Percentiles rank a stretch among this genome's conserved stretches.
Evolutionary conservation across 2,888 invertebrate species (phyloP).

Genomic region (Agapetus fuscipes): DNA sequence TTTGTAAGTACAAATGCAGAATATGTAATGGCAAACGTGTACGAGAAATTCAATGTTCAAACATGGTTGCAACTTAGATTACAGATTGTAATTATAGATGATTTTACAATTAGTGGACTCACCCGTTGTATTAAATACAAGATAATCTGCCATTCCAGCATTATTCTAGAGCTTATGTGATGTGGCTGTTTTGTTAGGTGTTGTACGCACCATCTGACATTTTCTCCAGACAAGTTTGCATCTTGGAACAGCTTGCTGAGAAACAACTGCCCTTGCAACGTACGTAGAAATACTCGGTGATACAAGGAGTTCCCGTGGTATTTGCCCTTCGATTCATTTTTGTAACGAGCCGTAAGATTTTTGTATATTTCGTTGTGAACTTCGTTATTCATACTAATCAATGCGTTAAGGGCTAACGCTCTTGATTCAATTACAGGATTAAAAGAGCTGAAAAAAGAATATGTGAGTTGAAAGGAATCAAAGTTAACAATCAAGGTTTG

Average conservation of each 20-base stretch:
- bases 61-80: too few relatives aligned
- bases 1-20: too few relatives aligned
- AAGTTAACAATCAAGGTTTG: too few relatives aligned
- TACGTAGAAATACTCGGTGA: conserved; percentile 32
- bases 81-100: too few relatives aligned
- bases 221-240: conserved; percentile 22
- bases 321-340: conserved; percentile 26
- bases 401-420: conserved; percentile 23
- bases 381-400: conserved; percentile 17
- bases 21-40: too few relatives aligned
- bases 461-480: too few relatives aligned
- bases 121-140: conserved; percentile 33
- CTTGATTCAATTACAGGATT: conserved; percentile 27
- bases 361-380: conserved; percentile 20
- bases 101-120: too few relatives aligned
- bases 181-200: conserved; percentile 35
- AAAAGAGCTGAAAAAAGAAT: conserved; percentile 26
- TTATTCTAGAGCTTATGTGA: conserved; percentile 34
- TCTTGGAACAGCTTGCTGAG: conserved; percentile 27
- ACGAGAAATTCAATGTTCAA: too few relatives aligned
- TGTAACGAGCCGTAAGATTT: conserved; percentile 15
- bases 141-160: conserved; percentile 37
- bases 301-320: conserved; percentile 37
- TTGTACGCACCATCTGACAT: conserved; percentile 31
- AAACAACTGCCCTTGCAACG: conserved; percentile 32